Percentiles rank a stretch among this genome's conserved stretches.
These are phyloP conservation scores for Psammodynastes pulverulentus DNA, from an alignment of 2,113 vertebrate genomes.

Conservation along the genomic window DNA sequence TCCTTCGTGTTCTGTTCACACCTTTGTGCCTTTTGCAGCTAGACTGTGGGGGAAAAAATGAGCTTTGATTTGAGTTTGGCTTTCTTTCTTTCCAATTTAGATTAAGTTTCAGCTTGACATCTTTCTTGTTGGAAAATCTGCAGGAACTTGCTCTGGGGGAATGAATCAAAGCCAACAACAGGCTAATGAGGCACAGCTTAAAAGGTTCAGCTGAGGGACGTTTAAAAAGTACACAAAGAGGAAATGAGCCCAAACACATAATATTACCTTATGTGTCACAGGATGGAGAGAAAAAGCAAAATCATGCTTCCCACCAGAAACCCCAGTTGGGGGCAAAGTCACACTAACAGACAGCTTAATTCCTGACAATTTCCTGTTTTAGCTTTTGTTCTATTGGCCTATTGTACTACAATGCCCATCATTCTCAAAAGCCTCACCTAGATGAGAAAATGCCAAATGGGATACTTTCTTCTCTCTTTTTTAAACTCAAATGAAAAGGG, in stretches of 20 bases:
- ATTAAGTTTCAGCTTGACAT: conserved; percentile 1
- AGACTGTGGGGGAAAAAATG: background rate
- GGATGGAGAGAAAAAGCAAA: background rate
- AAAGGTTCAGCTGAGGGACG: conserved; percentile 4
- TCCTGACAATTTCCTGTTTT: background rate
- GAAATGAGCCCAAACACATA: conserved; percentile 5
- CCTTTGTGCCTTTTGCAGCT: background rate
- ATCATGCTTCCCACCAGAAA: background rate
- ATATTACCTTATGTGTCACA: background rate
- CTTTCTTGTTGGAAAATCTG: background rate
- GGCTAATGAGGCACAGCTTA: conserved; percentile 6
- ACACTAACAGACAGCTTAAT: background rate
- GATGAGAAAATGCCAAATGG: background rate
- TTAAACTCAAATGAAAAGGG: background rate
- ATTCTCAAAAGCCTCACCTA: background rate
- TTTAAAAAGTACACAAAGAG: background rate
- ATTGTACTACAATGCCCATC: background rate
- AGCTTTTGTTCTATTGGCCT: background rate
- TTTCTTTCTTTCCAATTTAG: background rate
- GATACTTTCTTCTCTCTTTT: background rate
- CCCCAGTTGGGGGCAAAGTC: background rate
- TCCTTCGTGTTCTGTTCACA: background rate
- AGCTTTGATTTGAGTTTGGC: background rate
- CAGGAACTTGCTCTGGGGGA: background rate
- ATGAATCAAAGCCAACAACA: background rate